A percentile compares a stretch with the other conserved stretches of the same genome.
Evolutionary conservation across 2,797 vertebrate species (phyloP).

Genomic region (Parauchenoglanis punctatus): DNA sequence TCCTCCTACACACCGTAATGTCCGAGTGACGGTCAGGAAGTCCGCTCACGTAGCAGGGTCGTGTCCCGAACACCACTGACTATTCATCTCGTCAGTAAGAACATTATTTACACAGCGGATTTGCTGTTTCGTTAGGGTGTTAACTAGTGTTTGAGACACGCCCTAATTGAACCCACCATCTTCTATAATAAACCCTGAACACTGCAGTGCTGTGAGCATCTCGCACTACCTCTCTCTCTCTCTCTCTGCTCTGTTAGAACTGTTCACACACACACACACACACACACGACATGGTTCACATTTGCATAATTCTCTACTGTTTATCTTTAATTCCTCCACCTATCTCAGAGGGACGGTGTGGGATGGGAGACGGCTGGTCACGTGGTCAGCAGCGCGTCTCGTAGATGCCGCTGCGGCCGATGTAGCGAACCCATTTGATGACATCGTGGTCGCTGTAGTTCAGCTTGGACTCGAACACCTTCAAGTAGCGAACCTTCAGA

Average conservation of each 20-base stretch:
- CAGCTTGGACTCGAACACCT: slow-evolving; percentile 99
- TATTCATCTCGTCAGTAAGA: background rate
- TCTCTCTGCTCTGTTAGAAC: background rate
- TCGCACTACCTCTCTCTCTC: background rate
- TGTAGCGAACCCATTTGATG: slow-evolving; percentile 99
- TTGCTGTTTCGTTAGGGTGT: background rate
- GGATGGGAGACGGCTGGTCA: slow-evolving; percentile 41
- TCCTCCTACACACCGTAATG: background rate
- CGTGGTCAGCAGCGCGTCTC: slow-evolving; percentile 93
- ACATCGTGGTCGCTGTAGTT: slow-evolving; percentile 99
- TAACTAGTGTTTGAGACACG: background rate
- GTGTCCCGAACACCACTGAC: background rate
- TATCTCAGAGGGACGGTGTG: slow-evolving; percentile 62
- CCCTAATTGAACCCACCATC: background rate
- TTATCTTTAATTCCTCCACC: slow-evolving; percentile 67
- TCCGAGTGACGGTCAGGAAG: background rate
- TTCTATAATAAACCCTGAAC: background rate
- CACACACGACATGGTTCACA: slow-evolving; percentile 66
- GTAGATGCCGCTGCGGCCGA: slow-evolving; percentile 96
- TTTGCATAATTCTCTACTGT: slow-evolving; percentile 79
- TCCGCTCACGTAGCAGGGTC: background rate
- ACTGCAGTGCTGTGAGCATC: background rate
- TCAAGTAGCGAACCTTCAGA: slow-evolving; percentile 98
- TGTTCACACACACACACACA: slow-evolving; percentile 60
- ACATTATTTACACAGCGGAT: no score